Percentiles rank a stretch among this genome's conserved stretches.
These are phyloP conservation scores for Rhinatrema bivittatum DNA, from an alignment of 2,797 vertebrate species.

Conservation along the genomic window DNA sequence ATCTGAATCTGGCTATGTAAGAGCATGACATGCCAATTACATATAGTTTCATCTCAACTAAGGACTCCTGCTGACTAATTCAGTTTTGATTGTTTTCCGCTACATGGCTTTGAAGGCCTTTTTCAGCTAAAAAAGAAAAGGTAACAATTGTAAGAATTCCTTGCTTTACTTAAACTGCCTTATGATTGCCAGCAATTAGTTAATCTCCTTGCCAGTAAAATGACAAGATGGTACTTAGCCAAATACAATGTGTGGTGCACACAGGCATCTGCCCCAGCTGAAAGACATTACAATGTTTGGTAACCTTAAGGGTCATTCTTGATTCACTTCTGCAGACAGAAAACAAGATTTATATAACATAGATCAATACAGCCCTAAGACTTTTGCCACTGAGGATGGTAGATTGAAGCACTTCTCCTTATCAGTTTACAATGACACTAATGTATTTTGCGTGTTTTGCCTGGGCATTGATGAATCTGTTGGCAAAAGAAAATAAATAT, in stretches of 20 bases:
- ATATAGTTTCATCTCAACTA: slow-evolving; percentile 78
- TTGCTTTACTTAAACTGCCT: slow-evolving; percentile 71
- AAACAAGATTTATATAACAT: slow-evolving; percentile 97
- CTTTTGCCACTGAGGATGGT: slow-evolving; percentile 76
- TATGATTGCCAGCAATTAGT: slow-evolving; percentile 94
- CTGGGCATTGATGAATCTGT: slow-evolving; percentile 90
- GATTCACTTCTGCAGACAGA: slow-evolving; percentile 92
- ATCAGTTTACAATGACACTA: slow-evolving; percentile 96
- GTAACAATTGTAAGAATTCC: slow-evolving; percentile 64
- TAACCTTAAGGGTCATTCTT: slow-evolving; percentile 90
- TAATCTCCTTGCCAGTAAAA: slow-evolving; percentile 79
- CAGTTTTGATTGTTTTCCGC: slow-evolving; percentile 86
- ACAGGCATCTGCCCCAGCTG: slow-evolving; percentile 80
- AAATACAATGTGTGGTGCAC: slow-evolving; percentile 79
- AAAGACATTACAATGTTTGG: slow-evolving; percentile 95
- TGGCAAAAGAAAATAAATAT: slow-evolving; percentile 80
- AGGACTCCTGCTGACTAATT: slow-evolving; percentile 91
- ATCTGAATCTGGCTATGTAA: slow-evolving; percentile 65
- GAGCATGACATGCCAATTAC: slow-evolving; percentile 87
- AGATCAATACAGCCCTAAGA: slow-evolving; percentile 93
- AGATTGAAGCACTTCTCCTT: slow-evolving; percentile 83
- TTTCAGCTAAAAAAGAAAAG: slow-evolving; percentile 63
- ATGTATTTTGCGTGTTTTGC: slow-evolving; percentile 96
- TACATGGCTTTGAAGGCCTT: slow-evolving; percentile 76
- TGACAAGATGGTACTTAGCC: slow-evolving; percentile 83